Percentiles rank a stretch among this genome's conserved stretches.
phyloP scores from a whole-genome alignment of 2,797 vertebrate genomes.

The Hafferia zeledoni region DNA sequence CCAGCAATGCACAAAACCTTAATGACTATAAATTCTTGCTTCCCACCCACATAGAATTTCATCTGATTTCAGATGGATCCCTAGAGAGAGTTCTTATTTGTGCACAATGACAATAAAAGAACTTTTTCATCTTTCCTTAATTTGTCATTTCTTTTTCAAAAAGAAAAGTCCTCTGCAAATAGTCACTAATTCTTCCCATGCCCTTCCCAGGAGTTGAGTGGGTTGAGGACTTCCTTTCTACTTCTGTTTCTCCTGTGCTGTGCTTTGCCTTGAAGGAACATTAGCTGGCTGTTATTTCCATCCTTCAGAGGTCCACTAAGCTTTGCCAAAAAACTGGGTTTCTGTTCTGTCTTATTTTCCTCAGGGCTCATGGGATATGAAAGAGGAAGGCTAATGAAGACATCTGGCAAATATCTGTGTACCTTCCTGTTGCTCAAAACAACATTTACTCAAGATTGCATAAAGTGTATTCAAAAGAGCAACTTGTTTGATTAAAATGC shows the following conservation, averaged over 20 bases:
- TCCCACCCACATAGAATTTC: background rate
- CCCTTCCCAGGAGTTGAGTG: constrained; percentile 2
- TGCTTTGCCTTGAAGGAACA: background rate
- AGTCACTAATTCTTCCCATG: background rate
- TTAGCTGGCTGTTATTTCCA: constrained; percentile 14
- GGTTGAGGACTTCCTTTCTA: background rate
- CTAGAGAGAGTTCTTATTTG: background rate
- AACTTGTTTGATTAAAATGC: background rate
- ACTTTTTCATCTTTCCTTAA: background rate
- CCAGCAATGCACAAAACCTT: background rate
- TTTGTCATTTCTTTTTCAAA: background rate
- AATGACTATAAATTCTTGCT: background rate
- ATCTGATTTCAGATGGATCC: background rate
- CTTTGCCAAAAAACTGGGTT: background rate
- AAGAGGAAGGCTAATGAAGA: background rate
- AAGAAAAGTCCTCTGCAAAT: background rate
- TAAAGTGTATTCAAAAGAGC: background rate
- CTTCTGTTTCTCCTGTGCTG: background rate
- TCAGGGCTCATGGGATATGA: background rate
- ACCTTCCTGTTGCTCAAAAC: background rate
- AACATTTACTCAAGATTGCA: background rate
- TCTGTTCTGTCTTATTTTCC: background rate
- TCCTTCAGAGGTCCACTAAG: background rate
- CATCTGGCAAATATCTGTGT: background rate
- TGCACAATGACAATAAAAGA: background rate